Conservation (phyloP, 2,888 invertebrate genomes). For the Vanessa cardui region DNA sequence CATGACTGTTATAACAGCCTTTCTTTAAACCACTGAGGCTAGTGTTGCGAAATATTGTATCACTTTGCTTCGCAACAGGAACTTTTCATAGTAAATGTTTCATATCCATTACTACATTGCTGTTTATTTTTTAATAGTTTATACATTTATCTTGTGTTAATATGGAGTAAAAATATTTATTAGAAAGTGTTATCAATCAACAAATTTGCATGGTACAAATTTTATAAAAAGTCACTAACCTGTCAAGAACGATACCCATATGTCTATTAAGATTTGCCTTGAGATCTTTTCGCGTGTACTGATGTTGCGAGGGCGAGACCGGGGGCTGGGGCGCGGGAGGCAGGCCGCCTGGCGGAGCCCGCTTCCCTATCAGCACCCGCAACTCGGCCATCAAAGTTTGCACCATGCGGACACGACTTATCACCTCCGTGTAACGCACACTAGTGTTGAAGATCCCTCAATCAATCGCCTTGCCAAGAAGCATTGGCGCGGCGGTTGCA, state of each 20-base stretch:
- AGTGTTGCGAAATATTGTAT: constrained; percentile 34
- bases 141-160: not conserved
- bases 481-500: constrained; percentile 75
- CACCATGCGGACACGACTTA: constrained; percentile 79
- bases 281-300: constrained; percentile 75
- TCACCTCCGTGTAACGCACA: constrained; percentile 66
- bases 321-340: constrained; percentile 54
- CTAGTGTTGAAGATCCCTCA: constrained; percentile 61
- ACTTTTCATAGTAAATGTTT: constrained; percentile 15
- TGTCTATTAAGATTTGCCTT: constrained; percentile 80
- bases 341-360: constrained; percentile 68
- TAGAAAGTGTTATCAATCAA: not conserved
- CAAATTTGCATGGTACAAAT: not conserved
- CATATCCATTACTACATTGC: not conserved
- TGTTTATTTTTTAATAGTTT: not conserved
- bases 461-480: constrained; percentile 75
- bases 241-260: constrained; percentile 81
- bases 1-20: constrained; percentile 37
- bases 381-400: constrained; percentile 80
- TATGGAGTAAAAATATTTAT: not conserved
- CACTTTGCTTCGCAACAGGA: constrained; percentile 24
- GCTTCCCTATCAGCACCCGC: constrained; percentile 80
- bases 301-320: constrained; percentile 59
- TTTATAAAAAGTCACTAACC: constrained; percentile 59
- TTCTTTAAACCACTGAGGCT: constrained; percentile 37